Conservation (phyloP, 2,888 invertebrate genomes). For the Tachina fera region DNA sequence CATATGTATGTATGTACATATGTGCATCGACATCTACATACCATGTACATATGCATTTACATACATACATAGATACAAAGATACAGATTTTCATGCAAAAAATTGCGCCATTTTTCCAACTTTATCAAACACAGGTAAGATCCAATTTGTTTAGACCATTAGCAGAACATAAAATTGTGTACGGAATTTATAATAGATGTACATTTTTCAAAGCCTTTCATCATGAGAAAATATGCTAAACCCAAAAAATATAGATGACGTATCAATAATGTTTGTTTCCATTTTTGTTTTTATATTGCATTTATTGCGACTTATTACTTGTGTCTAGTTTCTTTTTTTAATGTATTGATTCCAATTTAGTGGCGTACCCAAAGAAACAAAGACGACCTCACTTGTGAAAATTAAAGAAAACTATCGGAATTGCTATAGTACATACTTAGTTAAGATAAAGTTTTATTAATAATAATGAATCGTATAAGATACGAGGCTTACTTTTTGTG, state of each 20-base stretch:
- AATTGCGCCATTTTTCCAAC: slow-evolving; percentile 4
- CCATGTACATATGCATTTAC: too few species aligned
- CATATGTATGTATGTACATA: not conserved
- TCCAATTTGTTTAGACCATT: too few species aligned
- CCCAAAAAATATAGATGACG: slow-evolving; percentile 36
- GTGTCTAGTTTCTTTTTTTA: slow-evolving; percentile 12
- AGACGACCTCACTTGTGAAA: slow-evolving; percentile 37
- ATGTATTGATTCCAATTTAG: slow-evolving; percentile 24
- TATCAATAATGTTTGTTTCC: slow-evolving; percentile 46
- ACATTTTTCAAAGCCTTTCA: not conserved
- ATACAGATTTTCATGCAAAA: not conserved
- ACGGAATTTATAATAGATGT: too few species aligned
- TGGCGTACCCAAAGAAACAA: slow-evolving; percentile 44
- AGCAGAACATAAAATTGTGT: too few species aligned
- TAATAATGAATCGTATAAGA: not conserved
- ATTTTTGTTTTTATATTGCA: slow-evolving; percentile 58
- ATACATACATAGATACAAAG: not conserved
- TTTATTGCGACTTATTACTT: slow-evolving; percentile 55
- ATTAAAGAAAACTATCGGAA: not conserved
- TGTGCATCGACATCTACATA: too few species aligned
- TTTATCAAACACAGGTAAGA: not conserved
- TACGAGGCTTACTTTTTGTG: slow-evolving; percentile 52
- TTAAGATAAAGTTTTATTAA: not conserved
- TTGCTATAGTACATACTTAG: not conserved
- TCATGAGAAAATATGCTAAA: not conserved